Conservation (phyloP, 2,888 invertebrate genomes). For the Patella depressa region DNA sequence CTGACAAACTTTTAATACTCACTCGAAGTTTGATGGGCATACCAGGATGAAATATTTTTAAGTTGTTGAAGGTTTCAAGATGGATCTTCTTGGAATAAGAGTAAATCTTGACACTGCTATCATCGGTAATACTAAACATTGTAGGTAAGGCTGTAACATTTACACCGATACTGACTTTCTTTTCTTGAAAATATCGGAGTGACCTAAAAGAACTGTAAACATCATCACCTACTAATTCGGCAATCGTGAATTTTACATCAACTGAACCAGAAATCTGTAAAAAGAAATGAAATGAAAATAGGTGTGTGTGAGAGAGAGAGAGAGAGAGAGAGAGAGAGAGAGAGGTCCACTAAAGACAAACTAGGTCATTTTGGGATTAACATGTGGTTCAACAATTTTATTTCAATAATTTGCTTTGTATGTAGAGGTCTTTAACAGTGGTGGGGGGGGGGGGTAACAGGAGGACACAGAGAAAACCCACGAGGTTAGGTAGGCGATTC, state of each 20-base stretch:
- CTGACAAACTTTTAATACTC: neutral
- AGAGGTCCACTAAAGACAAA: too few species aligned
- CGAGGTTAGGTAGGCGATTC: too few species aligned
- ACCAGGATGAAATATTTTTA: constrained; percentile 2
- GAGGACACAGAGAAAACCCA: too few species aligned
- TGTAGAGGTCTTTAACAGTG: too few species aligned
- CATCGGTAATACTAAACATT: neutral
- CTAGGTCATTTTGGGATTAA: too few species aligned
- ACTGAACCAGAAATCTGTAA: neutral
- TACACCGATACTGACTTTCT: neutral
- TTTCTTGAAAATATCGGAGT: neutral
- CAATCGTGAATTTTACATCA: neutral
- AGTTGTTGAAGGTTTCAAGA: neutral
- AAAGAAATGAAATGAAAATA: too few species aligned
- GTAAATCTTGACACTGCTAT: neutral
- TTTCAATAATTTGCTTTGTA: too few species aligned
- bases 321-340: too few species aligned
- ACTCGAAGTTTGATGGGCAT: neutral
- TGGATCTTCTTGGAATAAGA: neutral
- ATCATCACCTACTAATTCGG: neutral
- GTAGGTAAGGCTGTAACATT: neutral
- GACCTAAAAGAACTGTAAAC: neutral
- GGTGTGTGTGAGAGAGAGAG: too few species aligned
- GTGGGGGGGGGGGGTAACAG: too few species aligned
- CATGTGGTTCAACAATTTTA: too few species aligned